Conservation (phyloP, 2,888 invertebrate species). For the Leptarthrus brevirostris region DNA sequence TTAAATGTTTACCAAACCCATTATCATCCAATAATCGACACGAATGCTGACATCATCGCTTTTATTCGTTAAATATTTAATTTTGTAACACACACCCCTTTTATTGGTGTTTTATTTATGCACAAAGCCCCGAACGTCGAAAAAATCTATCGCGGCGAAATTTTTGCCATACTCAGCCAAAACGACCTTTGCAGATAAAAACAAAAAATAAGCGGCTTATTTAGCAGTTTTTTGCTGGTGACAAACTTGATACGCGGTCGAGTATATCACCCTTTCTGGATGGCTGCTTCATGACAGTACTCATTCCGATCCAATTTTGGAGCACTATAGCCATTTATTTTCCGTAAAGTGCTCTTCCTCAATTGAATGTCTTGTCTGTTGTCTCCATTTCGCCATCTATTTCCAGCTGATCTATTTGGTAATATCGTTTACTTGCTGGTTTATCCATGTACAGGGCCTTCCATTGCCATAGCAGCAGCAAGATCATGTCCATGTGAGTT, state of each 20-base stretch:
- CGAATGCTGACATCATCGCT: slow-evolving; percentile 21
- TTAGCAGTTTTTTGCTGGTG: background rate
- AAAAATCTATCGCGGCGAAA: too few relatives aligned
- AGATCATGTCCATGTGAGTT: slow-evolving; percentile 14
- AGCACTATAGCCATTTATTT: background rate
- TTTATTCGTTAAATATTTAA: slow-evolving; percentile 3
- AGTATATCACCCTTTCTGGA: slow-evolving; percentile 34
- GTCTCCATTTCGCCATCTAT: slow-evolving; percentile 2
- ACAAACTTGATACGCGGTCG: slow-evolving; percentile 10
- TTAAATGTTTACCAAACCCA: background rate
- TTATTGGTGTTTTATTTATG: slow-evolving; percentile 21
- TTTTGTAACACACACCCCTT: slow-evolving; percentile 20
- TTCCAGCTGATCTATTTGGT: slow-evolving; percentile 41
- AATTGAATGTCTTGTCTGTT: background rate
- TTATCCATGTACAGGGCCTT: background rate
- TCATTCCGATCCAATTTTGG: background rate
- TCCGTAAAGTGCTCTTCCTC: slow-evolving; percentile 6
- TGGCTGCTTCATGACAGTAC: background rate
- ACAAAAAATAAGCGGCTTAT: background rate
- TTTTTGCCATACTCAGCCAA: background rate
- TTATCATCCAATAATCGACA: slow-evolving; percentile 6
- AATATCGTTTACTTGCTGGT: slow-evolving; percentile 18
- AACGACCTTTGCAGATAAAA: slow-evolving; percentile 14
- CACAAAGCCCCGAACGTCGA: too few relatives aligned
- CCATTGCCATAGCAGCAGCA: background rate